Evolutionary conservation across 2,888 invertebrate species (phyloP).

Genomic region (Allacma fusca): DNA sequence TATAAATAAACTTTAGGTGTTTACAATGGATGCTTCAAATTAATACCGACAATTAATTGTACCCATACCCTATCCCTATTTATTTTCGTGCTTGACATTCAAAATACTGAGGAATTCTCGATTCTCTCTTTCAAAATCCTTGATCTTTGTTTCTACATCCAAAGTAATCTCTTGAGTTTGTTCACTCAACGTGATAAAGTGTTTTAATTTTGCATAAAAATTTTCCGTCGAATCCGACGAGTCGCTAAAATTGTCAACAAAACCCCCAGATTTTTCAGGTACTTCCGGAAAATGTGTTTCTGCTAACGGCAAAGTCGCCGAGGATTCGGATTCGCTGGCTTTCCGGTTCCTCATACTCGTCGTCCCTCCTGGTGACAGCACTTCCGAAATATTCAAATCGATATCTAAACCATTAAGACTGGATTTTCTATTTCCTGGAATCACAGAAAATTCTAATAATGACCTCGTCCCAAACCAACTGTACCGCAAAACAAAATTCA

Average conservation of each 20-base stretch:
- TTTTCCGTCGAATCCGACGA: conserved; percentile 13
- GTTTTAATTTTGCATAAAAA: conserved; percentile 29
- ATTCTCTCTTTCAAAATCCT: conserved; percentile 21
- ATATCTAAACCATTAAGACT: neutral
- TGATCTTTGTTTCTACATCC: conserved; percentile 27
- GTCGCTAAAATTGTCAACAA: neutral
- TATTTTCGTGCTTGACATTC: neutral
- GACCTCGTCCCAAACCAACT: no score
- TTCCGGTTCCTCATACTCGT: neutral
- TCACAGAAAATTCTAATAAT: no score
- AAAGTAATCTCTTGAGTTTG: conserved; percentile 28
- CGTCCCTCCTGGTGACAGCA: neutral
- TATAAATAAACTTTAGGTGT: no score
- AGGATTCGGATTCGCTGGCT: conserved; percentile 12
- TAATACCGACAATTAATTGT: no score
- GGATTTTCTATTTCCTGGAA: neutral
- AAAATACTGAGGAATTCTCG: conserved; percentile 18
- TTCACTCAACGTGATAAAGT: conserved; percentile 32
- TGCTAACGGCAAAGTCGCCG: neutral
- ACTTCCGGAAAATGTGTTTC: neutral
- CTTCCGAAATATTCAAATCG: neutral
- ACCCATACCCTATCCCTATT: no score
- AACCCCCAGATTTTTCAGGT: neutral
- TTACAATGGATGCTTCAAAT: no score
- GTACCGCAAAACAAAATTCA: no score